phyloP scores from a whole-genome alignment of 1,140 invertebrate genomes.

The Myzus persicae region DNA sequence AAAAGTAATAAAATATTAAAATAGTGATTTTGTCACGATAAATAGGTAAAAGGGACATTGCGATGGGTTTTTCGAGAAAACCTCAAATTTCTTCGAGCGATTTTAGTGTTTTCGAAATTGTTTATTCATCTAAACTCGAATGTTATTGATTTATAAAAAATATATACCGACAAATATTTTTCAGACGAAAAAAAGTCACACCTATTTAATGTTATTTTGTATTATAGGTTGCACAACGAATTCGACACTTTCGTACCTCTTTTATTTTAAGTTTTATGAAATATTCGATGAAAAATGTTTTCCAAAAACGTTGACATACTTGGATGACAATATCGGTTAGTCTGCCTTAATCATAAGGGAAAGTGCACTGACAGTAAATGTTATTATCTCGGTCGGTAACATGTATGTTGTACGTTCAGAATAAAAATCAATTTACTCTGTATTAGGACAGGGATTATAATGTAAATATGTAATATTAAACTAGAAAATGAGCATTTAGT shows the following conservation, averaged over 20 bases:
- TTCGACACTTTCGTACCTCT: background rate
- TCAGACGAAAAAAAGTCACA: background rate
- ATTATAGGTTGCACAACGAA: background rate
- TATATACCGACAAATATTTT: background rate
- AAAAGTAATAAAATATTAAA: background rate
- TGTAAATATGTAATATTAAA: no score
- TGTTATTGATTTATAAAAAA: background rate
- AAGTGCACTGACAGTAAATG: background rate
- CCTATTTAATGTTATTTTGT: background rate
- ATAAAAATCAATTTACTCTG: background rate
- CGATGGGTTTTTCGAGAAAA: background rate
- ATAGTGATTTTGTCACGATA: background rate
- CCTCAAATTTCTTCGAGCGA: background rate
- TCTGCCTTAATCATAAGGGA: background rate
- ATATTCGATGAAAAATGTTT: background rate
- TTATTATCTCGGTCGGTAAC: background rate
- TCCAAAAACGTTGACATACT: background rate
- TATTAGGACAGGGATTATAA: background rate
- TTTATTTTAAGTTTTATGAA: background rate
- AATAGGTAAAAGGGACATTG: background rate
- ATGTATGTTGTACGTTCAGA: background rate
- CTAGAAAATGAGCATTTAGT: background rate
- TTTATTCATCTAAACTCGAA: background rate
- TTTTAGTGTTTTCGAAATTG: background rate
- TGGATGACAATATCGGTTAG: background rate